Evolutionary conservation across 2,888 invertebrate genomes (phyloP).

Genomic region (Aquatica leii): DNA sequence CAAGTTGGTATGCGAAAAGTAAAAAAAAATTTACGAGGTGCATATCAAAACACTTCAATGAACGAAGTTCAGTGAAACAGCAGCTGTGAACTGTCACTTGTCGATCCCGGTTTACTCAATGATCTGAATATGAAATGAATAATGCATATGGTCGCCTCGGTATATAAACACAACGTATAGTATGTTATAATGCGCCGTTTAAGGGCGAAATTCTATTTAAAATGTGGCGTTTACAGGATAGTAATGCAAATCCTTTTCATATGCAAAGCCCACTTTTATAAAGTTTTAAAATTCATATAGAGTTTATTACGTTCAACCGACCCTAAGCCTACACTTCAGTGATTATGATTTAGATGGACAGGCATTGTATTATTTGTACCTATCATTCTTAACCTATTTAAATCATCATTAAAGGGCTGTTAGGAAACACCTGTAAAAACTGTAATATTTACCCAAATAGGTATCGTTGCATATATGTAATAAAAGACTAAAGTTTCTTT

Average conservation of each 20-base stretch:
- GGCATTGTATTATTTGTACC: slow-evolving; percentile 20
- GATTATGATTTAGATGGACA: slow-evolving; percentile 31
- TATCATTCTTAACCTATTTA: slow-evolving; percentile 19
- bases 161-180: slow-evolving; percentile 54
- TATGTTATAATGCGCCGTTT: slow-evolving; percentile 60
- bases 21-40: slow-evolving; percentile 40
- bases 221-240: slow-evolving; percentile 61
- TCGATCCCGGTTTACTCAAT: slow-evolving; percentile 57
- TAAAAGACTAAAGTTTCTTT: neutral
- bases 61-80: slow-evolving; percentile 57
- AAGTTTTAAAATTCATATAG: slow-evolving; percentile 55
- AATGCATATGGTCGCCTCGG: slow-evolving; percentile 55
- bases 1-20: slow-evolving; percentile 42
- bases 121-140: slow-evolving; percentile 58
- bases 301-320: slow-evolving; percentile 46
- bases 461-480: neutral
- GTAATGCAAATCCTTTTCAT: slow-evolving; percentile 53
- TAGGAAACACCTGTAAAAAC: slow-evolving; percentile 5
- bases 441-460: neutral
- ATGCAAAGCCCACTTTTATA: slow-evolving; percentile 56
- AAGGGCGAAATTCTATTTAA: slow-evolving; percentile 60
- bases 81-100: slow-evolving; percentile 62
- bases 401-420: slow-evolving; percentile 1
- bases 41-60: slow-evolving; percentile 57
- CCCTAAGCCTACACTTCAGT: slow-evolving; percentile 20